Evolutionary conservation across 2,113 vertebrate genomes (phyloP).

Genomic region (Rana temporaria): DNA sequence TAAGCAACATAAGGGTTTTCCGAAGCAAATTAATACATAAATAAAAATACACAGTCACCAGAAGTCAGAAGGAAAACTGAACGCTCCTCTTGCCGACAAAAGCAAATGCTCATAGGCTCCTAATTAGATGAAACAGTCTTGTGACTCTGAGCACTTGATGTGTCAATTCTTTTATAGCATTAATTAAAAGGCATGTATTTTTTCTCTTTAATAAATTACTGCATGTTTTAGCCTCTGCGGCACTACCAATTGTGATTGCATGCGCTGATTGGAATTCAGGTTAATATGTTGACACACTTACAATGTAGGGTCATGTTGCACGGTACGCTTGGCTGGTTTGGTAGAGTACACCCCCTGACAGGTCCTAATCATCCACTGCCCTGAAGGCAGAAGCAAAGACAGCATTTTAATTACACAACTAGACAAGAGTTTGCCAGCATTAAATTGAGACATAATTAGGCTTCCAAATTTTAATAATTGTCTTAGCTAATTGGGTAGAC

Average conservation of each 20-base stretch:
- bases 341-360: slow-evolving; percentile 90
- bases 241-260: slow-evolving; percentile 75
- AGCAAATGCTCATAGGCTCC: slow-evolving; percentile 69
- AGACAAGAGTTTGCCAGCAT: slow-evolving; percentile 83
- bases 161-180: slow-evolving; percentile 75
- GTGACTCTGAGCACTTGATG: slow-evolving; percentile 78
- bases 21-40: slow-evolving; percentile 64
- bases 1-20: background rate
- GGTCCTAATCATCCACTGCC: slow-evolving; percentile 93
- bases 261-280: slow-evolving; percentile 98
- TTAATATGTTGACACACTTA: slow-evolving; percentile 99
- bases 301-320: slow-evolving; percentile 95
- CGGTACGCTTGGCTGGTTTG: slow-evolving; percentile 87
- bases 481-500: slow-evolving; percentile 93
- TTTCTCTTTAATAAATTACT: slow-evolving; percentile 80
- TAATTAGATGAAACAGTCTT: slow-evolving; percentile 76
- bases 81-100: slow-evolving; percentile 65
- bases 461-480: slow-evolving; percentile 94
- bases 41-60: slow-evolving; percentile 7
- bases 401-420: slow-evolving; percentile 93
- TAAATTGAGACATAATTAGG: slow-evolving; percentile 98
- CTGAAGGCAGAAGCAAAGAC: slow-evolving; percentile 89
- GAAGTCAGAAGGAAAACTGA: slow-evolving; percentile 11
- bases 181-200: slow-evolving; percentile 83
- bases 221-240: slow-evolving; percentile 75